A percentile compares a stretch with the other conserved stretches of the same genome.
These are phyloP conservation scores for Epinephelus lanceolatus DNA, from an alignment of 2,113 vertebrate genomes.

Conservation along the genomic window DNA sequence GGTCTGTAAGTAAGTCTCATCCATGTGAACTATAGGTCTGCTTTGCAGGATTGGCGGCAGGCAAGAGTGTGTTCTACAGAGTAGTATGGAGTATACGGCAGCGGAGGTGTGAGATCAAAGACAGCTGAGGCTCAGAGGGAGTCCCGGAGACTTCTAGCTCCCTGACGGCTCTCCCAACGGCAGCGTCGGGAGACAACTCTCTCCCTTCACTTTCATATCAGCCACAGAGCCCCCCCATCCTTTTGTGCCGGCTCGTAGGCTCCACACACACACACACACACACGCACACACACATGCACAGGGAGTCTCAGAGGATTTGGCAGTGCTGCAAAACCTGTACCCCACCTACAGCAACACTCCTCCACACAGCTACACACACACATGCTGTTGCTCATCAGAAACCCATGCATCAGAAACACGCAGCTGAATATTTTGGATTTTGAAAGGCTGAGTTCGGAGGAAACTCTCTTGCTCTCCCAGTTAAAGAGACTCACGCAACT, in stretches of 20 bases:
- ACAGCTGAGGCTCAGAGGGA: slow-evolving; percentile 74
- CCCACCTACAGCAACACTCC: slow-evolving; percentile 72
- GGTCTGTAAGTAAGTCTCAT: slow-evolving; percentile 45
- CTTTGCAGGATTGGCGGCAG: slow-evolving; percentile 53
- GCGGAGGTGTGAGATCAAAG: slow-evolving; percentile 76
- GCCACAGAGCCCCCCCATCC: slow-evolving; percentile 68
- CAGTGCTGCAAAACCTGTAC: slow-evolving; percentile 65
- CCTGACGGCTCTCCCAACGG: slow-evolving; percentile 74
- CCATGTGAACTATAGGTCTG: slow-evolving; percentile 46
- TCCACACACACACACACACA: slow-evolving; percentile 33
- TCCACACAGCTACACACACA: slow-evolving; percentile 34
- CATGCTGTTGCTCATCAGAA: slow-evolving; percentile 61
- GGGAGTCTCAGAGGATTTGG: slow-evolving; percentile 71
- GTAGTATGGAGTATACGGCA: slow-evolving; percentile 50
- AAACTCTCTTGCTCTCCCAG: slow-evolving; percentile 30
- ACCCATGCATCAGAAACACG: slow-evolving; percentile 59
- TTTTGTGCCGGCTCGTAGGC: slow-evolving; percentile 43
- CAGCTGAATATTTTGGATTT: slow-evolving; percentile 53
- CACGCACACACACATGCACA: slow-evolving; percentile 49
- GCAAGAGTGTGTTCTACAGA: slow-evolving; percentile 60
- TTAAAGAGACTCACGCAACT: slow-evolving; percentile 38
- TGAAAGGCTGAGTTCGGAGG: slow-evolving; percentile 45
- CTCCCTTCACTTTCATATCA: slow-evolving; percentile 81
- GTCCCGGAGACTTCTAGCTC: slow-evolving; percentile 77
- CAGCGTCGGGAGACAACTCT: slow-evolving; percentile 76